Conservation (phyloP, 2,888 invertebrate species). For the Cyaniris semiargus region DNA sequence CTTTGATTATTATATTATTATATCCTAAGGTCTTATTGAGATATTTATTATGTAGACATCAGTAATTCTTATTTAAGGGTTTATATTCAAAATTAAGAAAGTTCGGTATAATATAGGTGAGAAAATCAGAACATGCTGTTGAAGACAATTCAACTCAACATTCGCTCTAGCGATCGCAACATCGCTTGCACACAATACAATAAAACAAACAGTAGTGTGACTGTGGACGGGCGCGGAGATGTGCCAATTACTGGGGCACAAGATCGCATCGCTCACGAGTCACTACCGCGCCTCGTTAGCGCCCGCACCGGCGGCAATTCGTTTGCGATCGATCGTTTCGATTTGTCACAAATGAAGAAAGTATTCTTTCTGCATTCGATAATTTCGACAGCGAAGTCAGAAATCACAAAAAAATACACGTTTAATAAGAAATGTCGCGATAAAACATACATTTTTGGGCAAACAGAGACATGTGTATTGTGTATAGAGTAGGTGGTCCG, state of each 20-base stretch:
- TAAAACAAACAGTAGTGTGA: constrained; percentile 2
- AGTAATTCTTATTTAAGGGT: too few relatives aligned
- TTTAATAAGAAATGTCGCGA: not conserved
- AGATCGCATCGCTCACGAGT: constrained; percentile 10
- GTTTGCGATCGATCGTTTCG: not conserved
- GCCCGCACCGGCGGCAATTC: not conserved
- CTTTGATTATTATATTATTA: too few relatives aligned
- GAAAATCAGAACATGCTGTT: too few relatives aligned
- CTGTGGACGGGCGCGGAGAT: not conserved
- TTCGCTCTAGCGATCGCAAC: not conserved
- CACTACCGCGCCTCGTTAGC: not conserved
- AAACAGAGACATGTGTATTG: not conserved
- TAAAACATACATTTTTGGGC: not conserved
- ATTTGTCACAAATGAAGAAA: not conserved
- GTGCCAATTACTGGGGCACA: constrained; percentile 15
- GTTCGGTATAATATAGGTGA: too few relatives aligned
- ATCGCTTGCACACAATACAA: not conserved
- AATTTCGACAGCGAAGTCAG: not conserved
- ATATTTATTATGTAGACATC: too few relatives aligned
- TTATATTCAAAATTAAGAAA: too few relatives aligned
- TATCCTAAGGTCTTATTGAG: too few relatives aligned
- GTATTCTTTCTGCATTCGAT: too few relatives aligned
- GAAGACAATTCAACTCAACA: too few relatives aligned
- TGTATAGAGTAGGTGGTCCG: not conserved
- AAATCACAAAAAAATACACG: too few relatives aligned